These are phyloP conservation scores for Kuschelorhynchus macadamiae DNA, from an alignment of 2,888 invertebrate species.

Conservation along the genomic window DNA sequence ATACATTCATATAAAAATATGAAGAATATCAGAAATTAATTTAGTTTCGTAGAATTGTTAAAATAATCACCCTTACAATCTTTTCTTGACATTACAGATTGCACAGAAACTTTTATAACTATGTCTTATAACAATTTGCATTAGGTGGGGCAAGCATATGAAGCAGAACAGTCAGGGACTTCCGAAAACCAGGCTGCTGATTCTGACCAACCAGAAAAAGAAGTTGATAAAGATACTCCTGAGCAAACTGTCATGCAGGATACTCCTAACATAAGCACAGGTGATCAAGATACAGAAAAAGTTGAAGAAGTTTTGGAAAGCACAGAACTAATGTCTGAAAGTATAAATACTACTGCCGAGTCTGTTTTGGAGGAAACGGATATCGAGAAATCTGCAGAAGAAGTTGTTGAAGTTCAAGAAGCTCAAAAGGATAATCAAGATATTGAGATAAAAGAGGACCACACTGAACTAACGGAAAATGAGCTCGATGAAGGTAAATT, in stretches of 20 bases:
- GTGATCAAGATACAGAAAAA: background rate
- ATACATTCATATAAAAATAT: no score
- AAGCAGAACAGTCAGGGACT: background rate
- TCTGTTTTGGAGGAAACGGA: background rate
- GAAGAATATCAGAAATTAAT: no score
- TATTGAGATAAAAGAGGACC: background rate
- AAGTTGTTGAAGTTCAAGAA: background rate
- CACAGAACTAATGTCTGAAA: background rate
- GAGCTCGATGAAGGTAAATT: slow-evolving; percentile 7
- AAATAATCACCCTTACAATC: no score
- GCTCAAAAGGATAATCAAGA: background rate
- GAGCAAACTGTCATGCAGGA: slow-evolving; percentile 1
- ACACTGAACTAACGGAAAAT: background rate
- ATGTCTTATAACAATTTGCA: no score
- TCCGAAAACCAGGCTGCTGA: background rate
- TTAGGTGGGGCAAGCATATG: background rate
- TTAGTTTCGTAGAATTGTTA: no score
- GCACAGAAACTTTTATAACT: no score
- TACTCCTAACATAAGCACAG: background rate
- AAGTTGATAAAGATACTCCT: background rate
- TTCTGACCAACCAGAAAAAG: no score
- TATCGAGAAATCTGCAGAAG: slow-evolving; percentile 5
- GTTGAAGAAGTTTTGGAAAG: slow-evolving; percentile 3
- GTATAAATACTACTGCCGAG: background rate
- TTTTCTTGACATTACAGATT: no score